These are phyloP conservation scores for Brachylomia viminalis DNA, from an alignment of 2,888 invertebrate species.

Conservation along the genomic window DNA sequence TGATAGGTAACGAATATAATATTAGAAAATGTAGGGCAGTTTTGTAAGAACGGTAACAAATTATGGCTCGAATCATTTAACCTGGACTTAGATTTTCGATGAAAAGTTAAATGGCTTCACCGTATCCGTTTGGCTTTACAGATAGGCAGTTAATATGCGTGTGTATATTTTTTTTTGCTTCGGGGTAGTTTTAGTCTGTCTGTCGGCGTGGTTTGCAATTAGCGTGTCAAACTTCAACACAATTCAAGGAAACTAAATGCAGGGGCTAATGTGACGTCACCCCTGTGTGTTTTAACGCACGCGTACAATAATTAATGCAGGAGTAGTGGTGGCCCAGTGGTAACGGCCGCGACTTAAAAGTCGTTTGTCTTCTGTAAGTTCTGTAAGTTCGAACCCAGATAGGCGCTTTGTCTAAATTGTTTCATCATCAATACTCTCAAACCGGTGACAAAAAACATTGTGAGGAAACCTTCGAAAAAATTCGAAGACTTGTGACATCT, in stretches of 20 bases:
- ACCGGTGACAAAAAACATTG: too few relatives aligned
- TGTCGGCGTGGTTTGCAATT: background rate
- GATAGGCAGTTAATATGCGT: too few relatives aligned
- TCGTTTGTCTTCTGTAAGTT: too few relatives aligned
- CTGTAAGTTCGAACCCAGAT: too few relatives aligned
- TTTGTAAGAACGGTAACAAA: constrained; percentile 4
- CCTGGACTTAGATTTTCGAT: background rate
- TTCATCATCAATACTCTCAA: too few relatives aligned
- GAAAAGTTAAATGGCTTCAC: background rate
- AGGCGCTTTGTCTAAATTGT: too few relatives aligned
- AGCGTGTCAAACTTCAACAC: constrained; percentile 17
- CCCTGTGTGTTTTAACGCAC: background rate
- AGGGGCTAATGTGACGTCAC: constrained; percentile 9
- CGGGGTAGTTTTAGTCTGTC: background rate
- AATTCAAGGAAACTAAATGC: constrained; percentile 31
- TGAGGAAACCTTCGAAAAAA: too few relatives aligned
- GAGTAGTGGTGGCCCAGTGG: too few relatives aligned
- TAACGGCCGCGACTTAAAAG: too few relatives aligned
- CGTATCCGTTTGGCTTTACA: too few relatives aligned
- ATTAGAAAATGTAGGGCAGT: constrained; percentile 8
- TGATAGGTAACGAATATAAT: constrained; percentile 16
- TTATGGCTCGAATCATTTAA: background rate
- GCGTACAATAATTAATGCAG: too few relatives aligned
- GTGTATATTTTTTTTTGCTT: background rate
- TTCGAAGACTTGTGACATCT: too few relatives aligned